Evolutionary conservation across 2,888 invertebrate genomes (phyloP), one percentile per base, ranked within the genome.

Genomic region (Dryococelus australis): DNA sequence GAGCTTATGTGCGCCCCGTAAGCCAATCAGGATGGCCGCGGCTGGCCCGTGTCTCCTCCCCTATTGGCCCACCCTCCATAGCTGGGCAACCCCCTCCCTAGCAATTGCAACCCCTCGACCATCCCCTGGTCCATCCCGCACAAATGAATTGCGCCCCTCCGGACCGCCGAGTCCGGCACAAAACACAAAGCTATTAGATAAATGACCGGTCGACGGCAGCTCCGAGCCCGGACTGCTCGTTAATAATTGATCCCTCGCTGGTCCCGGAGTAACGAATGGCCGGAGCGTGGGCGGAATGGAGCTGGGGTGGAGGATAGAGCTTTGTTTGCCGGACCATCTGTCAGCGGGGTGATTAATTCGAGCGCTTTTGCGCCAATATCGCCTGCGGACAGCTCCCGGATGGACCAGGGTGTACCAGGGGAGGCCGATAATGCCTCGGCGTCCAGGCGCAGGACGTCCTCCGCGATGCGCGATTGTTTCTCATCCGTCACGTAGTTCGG

Each of bases 181-280:
- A 83, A 83, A 83, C 83, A 83, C 83, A 35, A 35, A 78, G 87
- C 87, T 87, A 87, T 87, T 87, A 85, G 87, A 88, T 87, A 87
- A 87, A 88, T 85, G 87, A 87, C 87, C 87, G 83, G 51, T 86
- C 87, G n/a, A 43, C 84, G 80, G 26, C 88, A 87, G 88, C 87
- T 81, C 84, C 43, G 86, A 65, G 35, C 24, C 65, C 28, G 81
- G 81, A 87, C 83, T 65, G 86, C 81, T 35, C 87, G 88, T 88
- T 87, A 84, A 88, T 88, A 88, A 88, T 88, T 88, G 88, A 88
- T 86, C 87, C 86, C 85, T 84, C 79, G 85, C 65, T 65, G 26
- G 53, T 53, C 85, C 86, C 28, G 86, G 81, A 84, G 80, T 86
- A 87, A 87, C 88, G 88, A 87, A 88, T 88, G 86, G 88, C 86